phyloP scores from a whole-genome alignment of 1,140 invertebrate genomes.

The Plutomurus gul region DNA sequence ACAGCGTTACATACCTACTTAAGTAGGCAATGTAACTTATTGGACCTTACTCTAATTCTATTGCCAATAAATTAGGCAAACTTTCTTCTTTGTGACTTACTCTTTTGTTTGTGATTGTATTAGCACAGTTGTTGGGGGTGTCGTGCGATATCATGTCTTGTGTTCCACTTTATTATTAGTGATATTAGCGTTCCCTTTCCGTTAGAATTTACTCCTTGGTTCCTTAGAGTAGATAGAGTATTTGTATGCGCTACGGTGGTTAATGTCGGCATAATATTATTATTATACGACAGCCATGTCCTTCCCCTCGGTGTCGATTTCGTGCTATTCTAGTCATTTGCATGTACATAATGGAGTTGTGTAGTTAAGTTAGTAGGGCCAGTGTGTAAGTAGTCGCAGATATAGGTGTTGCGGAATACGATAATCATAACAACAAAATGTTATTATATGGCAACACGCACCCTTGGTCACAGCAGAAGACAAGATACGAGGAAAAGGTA shows the following conservation, averaged over 20 bases:
- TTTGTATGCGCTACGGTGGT: too few species aligned
- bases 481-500: neutral
- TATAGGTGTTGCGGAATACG: neutral
- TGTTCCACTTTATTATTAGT: neutral
- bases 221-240: too few species aligned
- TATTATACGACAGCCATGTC: too few species aligned
- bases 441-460: neutral
- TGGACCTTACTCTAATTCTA: neutral
- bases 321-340: too few species aligned
- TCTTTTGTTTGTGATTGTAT: neutral
- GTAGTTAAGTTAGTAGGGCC: too few species aligned
- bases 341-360: too few species aligned
- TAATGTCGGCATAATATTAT: too few species aligned
- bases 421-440: constrained; percentile 1
- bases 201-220: too few species aligned
- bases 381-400: too few species aligned
- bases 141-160: neutral
- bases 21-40: neutral
- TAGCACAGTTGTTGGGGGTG: neutral
- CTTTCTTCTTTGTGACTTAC: neutral
- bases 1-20: neutral
- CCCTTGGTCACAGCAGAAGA: neutral
- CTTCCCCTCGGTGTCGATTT: too few species aligned
- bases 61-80: neutral
- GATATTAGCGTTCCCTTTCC: neutral